Base-by-base conservation (phyloP, 2,888 invertebrate species). In the Epirrhoe alternata region DNA sequence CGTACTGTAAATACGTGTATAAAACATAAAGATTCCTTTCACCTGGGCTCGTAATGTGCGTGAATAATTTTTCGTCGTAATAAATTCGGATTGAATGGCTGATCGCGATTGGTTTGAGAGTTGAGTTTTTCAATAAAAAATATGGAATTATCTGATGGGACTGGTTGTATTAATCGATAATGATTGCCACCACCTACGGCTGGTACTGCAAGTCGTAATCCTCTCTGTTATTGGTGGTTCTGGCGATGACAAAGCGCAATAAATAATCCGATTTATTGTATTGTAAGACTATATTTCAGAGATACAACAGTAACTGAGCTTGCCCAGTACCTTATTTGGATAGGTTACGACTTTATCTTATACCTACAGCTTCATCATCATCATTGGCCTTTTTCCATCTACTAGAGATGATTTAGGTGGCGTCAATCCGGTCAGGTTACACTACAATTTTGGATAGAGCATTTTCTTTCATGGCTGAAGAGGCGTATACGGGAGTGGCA, bases 1-100 rank as follows among this genome's bases (percentile, higher is more conserved):
- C 83, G 80, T 80, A 79, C 78, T 76, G 81, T 84, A 82, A 83
- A 83, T 83, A 84, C 79, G 76, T 82, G 78, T 80, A 77, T 80
- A 77, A 76, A 80, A 79, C 75, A 85, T 85, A 86, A 86, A 83
- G 84, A 79, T 76, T 80, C 78, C 77, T 78, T 79, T 78, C 79
- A 81, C 82, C 82, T 78, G 64, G 64, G n/a, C 80, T 79, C 79
- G 81, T 88, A 88, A 90, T 86, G 85, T 83, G 88, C 91, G 92
- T 92, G 87, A 82, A 92, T 92, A 92, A 92, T 91, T 89, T 89
- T 88, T 88, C 86, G 81, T 89, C 85, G 92, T 91, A 90, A 92
- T 92, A 92, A 92, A 92, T 92, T 91, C 86, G 83, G 89, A 90
- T 92, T 88, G 88, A 89, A 90, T 87, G 86, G 86, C 82, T 83